Base-by-base conservation (phyloP, 2,113 vertebrate genomes). In the Motacilla alba region DNA sequence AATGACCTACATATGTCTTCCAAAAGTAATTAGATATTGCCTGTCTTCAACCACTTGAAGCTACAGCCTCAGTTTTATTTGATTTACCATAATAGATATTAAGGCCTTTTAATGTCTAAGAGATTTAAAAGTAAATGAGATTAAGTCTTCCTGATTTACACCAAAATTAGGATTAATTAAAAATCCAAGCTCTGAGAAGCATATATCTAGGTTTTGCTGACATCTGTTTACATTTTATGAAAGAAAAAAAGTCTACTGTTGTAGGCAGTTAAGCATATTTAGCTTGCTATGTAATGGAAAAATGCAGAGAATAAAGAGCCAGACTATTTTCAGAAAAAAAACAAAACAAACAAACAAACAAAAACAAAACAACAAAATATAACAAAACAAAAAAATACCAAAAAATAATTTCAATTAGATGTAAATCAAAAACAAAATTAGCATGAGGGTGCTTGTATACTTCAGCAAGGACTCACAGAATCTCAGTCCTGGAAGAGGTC, bases 371-470 rank as follows among this genome's bases (percentile, higher is more conserved):
- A 23, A 17, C 13, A 58, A 80, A 35, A 35, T 35, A 35, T 35
- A 23, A 31, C 39, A 23, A 17, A 15, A 58, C 77, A 23, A n/a
- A 43, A 28, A 14, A 43, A 58, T 2, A 26, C 11, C 11, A 47
- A 83, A 14, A 37, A 43, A 26, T 8, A 81, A 11, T 37, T 90
- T 64, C 13, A 67, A 18, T 35, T 35, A 58, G 8, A 49, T 30
- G 4, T 8, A n/a, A 74, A 47, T 6, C 0, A 13, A 41, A 49
- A 22, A 1, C 2, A 37, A 23, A 58, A 52, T 20, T 26, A 46
- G 8, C 8, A 4, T 21, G 5, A 68, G 3, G 0, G 2, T 58
- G 4, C 2, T 30, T 74, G 33, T 50, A 33, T 26, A 12, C 30
- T 68, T 13, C 63, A 63, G 18, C 4, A 47, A 15, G 4, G 4